Conservation (phyloP, 2,888 invertebrate genomes). For the Eristalis pertinax region DNA sequence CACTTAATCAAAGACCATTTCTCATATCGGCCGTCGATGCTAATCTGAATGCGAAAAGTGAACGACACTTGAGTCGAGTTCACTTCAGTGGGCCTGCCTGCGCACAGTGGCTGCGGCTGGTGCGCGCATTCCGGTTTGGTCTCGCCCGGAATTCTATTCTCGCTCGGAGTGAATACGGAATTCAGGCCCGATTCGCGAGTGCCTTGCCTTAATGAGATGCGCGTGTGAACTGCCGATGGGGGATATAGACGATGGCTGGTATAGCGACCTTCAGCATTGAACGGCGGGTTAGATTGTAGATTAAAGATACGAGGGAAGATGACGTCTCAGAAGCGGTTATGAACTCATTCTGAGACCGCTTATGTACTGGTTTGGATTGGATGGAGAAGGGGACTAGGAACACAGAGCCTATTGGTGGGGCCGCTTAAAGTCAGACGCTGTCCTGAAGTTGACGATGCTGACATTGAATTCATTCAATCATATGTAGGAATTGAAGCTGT, state of each 20-base stretch:
- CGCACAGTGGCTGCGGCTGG: not conserved
- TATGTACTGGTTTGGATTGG: no score
- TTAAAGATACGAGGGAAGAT: no score
- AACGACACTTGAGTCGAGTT: conserved; percentile 8
- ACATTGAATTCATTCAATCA: no score
- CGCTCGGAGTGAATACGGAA: not conserved
- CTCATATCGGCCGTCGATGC: conserved; percentile 35
- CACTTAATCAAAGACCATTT: conserved; percentile 46
- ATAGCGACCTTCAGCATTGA: not conserved
- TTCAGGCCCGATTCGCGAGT: not conserved
- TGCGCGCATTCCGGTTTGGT: not conserved
- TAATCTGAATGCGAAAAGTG: conserved; percentile 59
- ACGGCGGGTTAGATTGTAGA: not conserved
- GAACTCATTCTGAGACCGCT: no score
- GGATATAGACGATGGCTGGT: not conserved
- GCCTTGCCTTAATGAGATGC: not conserved
- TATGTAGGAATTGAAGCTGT: no score
- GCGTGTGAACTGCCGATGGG: not conserved
- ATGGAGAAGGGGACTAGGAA: no score
- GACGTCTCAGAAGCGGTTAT: no score
- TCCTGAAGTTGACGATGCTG: no score
- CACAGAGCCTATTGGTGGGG: no score
- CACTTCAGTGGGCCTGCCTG: not conserved
- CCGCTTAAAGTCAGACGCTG: no score
- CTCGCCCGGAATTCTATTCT: not conserved